Evolutionary conservation across 1,140 invertebrate species (phyloP), one percentile per base, ranked within the genome.

Genomic region (Sitodiplosis mosellana): DNA sequence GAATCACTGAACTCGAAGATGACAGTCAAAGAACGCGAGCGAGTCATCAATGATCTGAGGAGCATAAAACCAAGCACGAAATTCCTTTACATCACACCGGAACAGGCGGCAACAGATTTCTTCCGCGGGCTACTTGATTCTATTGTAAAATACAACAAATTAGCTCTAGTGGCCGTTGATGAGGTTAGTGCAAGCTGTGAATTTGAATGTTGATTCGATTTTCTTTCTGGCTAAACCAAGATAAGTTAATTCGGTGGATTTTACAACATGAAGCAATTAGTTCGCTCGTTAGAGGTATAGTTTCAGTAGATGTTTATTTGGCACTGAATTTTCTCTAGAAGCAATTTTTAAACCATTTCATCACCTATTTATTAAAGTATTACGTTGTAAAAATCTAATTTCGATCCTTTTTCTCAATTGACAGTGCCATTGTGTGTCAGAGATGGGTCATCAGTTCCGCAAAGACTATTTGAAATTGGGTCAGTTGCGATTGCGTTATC

Each of bases 401-500:
- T 27, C 27, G 10, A 27, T 27, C 27, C 3, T 27, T 27, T 27
- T 27, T 27, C 10, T 10, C 27, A n/a, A n/a, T n/a, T n/a, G n/a
- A n/a, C n/a, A 27, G 27, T 27, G 27, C 11, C 93, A 98, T 65
- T 98, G 93, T 71, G 90, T 97, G 0, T 93, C 87, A 59, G 83
- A 96, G 56, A 98, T 92, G 92, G 93, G 93, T 1, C 93, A 98
- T 67, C 92, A 97, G 66, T 98, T 98, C 64, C 70, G 93, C 21
- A 87, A 87, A 1, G 87, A 96, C 65, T 98, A 97, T 65, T 71
- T 95, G 3, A 90, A 84, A 65, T 65, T 98, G 2, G 87, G 84
- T 8, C 56, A 73, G 15, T 61, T 95, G 10, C 69, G 86, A 51
- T 65, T 71, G 46, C 74, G 72, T 53, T 83, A 81, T 62, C 74